phyloP scores from a whole-genome alignment of 2,797 vertebrate species.

The Sebastes diaconus region DNA sequence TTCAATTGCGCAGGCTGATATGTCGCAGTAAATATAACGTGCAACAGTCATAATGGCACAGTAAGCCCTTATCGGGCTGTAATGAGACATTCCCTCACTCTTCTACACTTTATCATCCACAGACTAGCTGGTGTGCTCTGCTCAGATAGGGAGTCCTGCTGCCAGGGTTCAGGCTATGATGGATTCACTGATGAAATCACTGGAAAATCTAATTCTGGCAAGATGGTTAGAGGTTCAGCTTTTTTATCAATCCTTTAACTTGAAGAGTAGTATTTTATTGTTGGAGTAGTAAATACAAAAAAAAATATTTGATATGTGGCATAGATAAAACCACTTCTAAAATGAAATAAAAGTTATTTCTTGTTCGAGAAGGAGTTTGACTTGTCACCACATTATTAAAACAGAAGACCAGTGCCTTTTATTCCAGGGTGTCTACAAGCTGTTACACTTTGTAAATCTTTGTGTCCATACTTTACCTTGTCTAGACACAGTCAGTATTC shows the following conservation, averaged over 20 bases:
- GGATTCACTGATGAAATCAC: slow-evolving; percentile 74
- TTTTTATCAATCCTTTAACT: slow-evolving; percentile 16
- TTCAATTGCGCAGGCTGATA: slow-evolving; percentile 79
- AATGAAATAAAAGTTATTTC: not conserved
- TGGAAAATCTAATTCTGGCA: slow-evolving; percentile 64
- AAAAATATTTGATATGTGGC: not conserved
- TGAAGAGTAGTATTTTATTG: not conserved
- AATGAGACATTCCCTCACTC: slow-evolving; percentile 77
- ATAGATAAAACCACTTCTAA: not conserved
- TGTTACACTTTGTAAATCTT: not conserved
- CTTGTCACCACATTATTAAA: not conserved
- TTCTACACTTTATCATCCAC: slow-evolving; percentile 73
- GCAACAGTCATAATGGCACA: slow-evolving; percentile 71
- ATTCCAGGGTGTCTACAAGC: not conserved
- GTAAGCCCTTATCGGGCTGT: slow-evolving; percentile 73
- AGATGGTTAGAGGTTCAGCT: slow-evolving; percentile 24
- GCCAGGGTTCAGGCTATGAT: slow-evolving; percentile 58
- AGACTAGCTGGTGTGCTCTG: slow-evolving; percentile 74
- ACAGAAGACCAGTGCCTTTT: not conserved
- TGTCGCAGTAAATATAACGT: slow-evolving; percentile 78
- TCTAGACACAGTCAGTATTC: not conserved
- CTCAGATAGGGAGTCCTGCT: slow-evolving; percentile 70
- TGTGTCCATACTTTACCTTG: not conserved
- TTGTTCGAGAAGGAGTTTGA: not conserved
- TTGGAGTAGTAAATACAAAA: not conserved